Evolutionary conservation across 2,888 invertebrate species (phyloP).

Genomic region (Amphimallon solstitiale): DNA sequence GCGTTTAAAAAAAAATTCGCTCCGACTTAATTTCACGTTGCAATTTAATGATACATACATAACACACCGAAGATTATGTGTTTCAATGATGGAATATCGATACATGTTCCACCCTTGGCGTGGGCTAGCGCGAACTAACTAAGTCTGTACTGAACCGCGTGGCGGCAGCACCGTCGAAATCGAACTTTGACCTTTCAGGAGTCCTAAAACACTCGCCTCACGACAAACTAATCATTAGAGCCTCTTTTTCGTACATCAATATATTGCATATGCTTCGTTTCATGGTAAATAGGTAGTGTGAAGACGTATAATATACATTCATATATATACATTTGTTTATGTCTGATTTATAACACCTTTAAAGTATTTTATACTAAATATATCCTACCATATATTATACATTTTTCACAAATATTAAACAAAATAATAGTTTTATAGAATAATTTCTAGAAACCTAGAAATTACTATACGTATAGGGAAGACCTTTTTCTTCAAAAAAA

Average conservation of each 20-base stretch:
- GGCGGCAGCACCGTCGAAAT: slow-evolving; percentile 47
- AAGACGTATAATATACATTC: too few species aligned
- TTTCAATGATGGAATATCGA: slow-evolving; percentile 12
- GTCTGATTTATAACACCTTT: neutral
- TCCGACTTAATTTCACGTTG: neutral
- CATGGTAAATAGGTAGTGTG: neutral
- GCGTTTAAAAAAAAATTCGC: neutral
- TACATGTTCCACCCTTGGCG: slow-evolving; percentile 31
- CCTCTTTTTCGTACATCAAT: neutral
- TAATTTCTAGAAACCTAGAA: too few species aligned
- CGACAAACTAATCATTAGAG: slow-evolving; percentile 15
- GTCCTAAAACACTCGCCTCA: slow-evolving; percentile 42
- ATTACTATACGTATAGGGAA: too few species aligned
- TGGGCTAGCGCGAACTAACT: slow-evolving; percentile 45
- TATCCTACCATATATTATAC: too few species aligned
- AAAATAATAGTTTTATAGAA: too few species aligned
- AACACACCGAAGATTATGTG: neutral
- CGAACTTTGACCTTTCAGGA: slow-evolving; percentile 49
- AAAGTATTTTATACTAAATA: too few species aligned
- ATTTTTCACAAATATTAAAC: too few species aligned
- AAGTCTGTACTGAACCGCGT: slow-evolving; percentile 45
- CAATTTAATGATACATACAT: too few species aligned
- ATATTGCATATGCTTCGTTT: slow-evolving; percentile 6
- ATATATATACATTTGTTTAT: neutral
- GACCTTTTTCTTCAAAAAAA: too few species aligned